Percentiles rank a stretch among this genome's conserved stretches.
phyloP scores from a whole-genome alignment of 1,140 invertebrate genomes.

The Drosophila pectinifera region DNA sequence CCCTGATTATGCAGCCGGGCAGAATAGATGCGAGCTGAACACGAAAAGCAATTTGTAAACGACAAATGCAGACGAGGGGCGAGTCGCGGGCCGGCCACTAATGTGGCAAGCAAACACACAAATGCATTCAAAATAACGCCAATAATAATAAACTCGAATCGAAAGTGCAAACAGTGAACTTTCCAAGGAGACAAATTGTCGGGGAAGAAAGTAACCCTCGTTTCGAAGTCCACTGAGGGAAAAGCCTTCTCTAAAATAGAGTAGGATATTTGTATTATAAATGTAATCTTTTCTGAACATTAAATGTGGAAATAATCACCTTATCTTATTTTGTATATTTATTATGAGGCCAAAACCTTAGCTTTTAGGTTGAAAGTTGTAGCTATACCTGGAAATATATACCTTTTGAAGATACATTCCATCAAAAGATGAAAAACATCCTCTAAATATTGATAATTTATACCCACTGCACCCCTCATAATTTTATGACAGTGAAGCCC shows the following conservation, averaged over 20 bases:
- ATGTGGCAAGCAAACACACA: conserved; percentile 69
- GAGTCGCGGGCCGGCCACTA: conserved; percentile 63
- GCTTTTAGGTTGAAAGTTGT: too few relatives aligned
- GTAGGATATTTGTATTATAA: too few relatives aligned
- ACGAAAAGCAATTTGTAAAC: conserved; percentile 83
- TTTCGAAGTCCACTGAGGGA: conserved; percentile 9
- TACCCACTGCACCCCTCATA: conserved; percentile 51
- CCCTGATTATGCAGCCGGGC: conserved; percentile 77
- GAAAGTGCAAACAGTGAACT: conserved; percentile 69
- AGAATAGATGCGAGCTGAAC: conserved; percentile 75
- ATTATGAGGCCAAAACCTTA: too few relatives aligned
- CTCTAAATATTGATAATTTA: too few relatives aligned
- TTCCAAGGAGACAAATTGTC: conserved; percentile 14
- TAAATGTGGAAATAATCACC: too few relatives aligned
- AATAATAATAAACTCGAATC: conserved; percentile 67
- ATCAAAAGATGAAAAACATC: too few relatives aligned
- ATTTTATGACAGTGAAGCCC: conserved; percentile 25
- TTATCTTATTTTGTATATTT: background rate
- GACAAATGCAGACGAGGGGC: conserved; percentile 61
- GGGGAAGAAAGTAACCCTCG: conserved; percentile 4
- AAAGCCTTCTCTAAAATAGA: background rate
- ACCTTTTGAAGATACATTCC: background rate
- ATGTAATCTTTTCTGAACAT: too few relatives aligned
- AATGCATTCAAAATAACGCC: conserved; percentile 69
- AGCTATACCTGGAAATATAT: background rate